Evolutionary conservation across 2,113 vertebrate genomes (phyloP).

Genomic region (Vicugna pacos): DNA sequence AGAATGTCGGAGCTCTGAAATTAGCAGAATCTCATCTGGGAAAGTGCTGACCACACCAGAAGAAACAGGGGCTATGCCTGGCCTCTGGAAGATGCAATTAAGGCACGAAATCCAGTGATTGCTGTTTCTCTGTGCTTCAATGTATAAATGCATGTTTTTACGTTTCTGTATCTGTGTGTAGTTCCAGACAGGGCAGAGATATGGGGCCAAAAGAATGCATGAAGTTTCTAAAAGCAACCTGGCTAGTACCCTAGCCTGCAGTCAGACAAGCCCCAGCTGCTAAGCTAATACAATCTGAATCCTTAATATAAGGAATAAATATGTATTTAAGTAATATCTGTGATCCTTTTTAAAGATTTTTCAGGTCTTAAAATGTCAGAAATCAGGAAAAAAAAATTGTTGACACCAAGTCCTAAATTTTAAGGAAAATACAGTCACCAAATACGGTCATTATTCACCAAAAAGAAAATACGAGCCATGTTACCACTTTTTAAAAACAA

Average conservation of each 20-base stretch:
- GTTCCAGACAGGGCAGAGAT: background rate
- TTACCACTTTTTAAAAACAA: background rate
- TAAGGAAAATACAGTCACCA: background rate
- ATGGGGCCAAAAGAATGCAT: background rate
- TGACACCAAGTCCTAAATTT: background rate
- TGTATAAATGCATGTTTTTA: background rate
- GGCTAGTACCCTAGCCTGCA: background rate
- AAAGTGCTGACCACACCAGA: background rate
- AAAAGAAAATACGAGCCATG: background rate
- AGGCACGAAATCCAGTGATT: background rate
- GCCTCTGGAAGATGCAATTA: background rate
- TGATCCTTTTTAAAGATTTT: conserved; percentile 25
- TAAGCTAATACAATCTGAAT: background rate
- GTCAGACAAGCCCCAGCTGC: background rate
- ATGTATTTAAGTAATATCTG: background rate
- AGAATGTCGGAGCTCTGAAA: conserved; percentile 7
- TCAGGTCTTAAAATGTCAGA: background rate
- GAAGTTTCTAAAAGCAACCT: background rate
- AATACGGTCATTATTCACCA: background rate
- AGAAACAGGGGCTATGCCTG: background rate
- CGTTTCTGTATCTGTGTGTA: background rate
- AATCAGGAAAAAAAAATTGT: background rate
- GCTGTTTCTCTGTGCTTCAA: background rate
- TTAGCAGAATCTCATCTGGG: background rate
- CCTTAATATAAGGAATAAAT: background rate